Conservation (phyloP, 2,113 vertebrate genomes). For the Phycodurus eques region DNA sequence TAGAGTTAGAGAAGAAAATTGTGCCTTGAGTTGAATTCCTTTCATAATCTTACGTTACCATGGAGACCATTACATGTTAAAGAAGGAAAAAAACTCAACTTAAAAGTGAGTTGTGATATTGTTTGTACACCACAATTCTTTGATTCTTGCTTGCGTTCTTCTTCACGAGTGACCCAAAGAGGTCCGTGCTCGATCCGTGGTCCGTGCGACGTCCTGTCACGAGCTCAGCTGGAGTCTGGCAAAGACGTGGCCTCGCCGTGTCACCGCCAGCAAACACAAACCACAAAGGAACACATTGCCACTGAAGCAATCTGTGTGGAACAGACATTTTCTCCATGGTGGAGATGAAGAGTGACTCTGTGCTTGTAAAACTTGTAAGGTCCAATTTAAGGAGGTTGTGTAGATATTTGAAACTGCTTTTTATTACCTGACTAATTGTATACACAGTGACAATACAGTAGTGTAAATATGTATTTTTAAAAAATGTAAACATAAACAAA, state of each 20-base stretch:
- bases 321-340: slow-evolving; percentile 12
- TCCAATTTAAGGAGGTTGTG: not conserved
- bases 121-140: not conserved
- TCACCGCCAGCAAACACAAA: slow-evolving; percentile 13
- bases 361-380: not conserved
- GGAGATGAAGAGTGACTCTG: slow-evolving; percentile 7
- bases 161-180: slow-evolving; percentile 51
- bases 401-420: not conserved
- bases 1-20: too few species aligned
- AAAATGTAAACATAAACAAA: too few species aligned
- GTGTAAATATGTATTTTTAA: too few species aligned
- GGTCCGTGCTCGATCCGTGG: slow-evolving; percentile 45
- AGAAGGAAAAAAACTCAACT: not conserved
- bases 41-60: not conserved
- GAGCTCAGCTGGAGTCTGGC: slow-evolving; percentile 52
- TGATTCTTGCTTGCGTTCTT: slow-evolving; percentile 10
- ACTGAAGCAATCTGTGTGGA: slow-evolving; percentile 11
- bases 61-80: not conserved
- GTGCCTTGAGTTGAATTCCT: not conserved
- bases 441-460: too few species aligned
- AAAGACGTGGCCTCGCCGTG: slow-evolving; percentile 19
- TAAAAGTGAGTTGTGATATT: not conserved
- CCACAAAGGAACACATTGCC: slow-evolving; percentile 34
- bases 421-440: too few species aligned
- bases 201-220: slow-evolving; percentile 61